Base-by-base conservation (phyloP, 2,113 vertebrate species). In the Cettia cetti region DNA sequence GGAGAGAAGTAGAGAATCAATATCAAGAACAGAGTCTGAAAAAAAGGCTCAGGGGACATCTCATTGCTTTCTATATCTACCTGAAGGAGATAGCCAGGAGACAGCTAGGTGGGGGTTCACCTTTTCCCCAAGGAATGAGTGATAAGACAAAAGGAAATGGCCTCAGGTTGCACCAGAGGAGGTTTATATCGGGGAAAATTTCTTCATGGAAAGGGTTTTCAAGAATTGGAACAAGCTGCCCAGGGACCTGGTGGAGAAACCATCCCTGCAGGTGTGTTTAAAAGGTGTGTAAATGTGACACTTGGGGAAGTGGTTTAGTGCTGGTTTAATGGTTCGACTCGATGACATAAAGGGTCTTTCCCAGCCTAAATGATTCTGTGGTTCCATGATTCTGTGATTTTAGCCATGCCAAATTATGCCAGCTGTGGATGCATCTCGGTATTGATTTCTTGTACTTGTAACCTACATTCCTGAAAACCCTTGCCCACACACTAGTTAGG, bases 31-130 rank as follows among this genome's bases (percentile, higher is more conserved):
- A 42, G 30, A 82, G 49, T 66, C 33, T 31, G 47, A 33, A 79
- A 28, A 40, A 28, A 30, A 65, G 42, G 16, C 27, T 75, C 9
- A 23, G 10, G 28, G 30, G 22, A 53, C 20, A 44, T 21, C 2
- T 39, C 39, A 54, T 22, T 1, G 0, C 18, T 80, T 61, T 75
- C 31, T 54, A 28, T 15, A 44, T 3, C 15, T 44, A 44, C 16
- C 35, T 60, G 63, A 54, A 75, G 39, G 20, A 53, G 15, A 31
- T 9, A 49, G 23, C 18, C 40, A 28, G n/a, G 69, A 74, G 15
- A 40, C 8, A 37, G 4, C 5, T 15, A 54, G 13, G 28, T 45
- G 22, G 15, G 21, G 2, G 2, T 30, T 8, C 0, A 5, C 49
- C 4, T 27, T 47, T 70, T 39, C 42, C 56, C 40, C 13, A 50